These are phyloP conservation scores for Anhinga anhinga DNA, from an alignment of 2,113 vertebrate species.

Conservation along the genomic window DNA sequence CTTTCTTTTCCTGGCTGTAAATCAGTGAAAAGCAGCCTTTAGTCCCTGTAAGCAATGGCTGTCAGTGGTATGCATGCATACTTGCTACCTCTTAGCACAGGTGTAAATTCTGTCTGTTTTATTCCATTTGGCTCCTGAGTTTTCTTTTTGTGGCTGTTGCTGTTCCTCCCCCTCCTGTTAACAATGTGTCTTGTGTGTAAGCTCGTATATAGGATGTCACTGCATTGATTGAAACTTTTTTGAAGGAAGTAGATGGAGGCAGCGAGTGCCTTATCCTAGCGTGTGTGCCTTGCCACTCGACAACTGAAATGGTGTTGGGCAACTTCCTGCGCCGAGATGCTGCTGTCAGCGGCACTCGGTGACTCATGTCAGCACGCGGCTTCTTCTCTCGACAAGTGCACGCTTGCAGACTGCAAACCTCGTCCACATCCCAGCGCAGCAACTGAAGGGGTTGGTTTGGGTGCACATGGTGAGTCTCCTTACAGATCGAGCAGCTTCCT, in stretches of 20 bases:
- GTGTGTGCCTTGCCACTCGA: accelerated
- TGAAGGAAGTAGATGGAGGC: neutral
- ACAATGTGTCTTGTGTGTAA: neutral
- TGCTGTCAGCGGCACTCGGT: neutral
- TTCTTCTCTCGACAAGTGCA: neutral
- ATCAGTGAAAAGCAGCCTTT: neutral
- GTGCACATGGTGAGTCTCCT: neutral
- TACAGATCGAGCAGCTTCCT: no score
- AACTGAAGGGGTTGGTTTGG: neutral
- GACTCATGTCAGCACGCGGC: neutral
- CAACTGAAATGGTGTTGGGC: conserved; percentile 2
- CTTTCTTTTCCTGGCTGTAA: neutral
- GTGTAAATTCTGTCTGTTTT: neutral
- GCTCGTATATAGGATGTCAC: accelerated
- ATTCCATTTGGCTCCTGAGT: neutral
- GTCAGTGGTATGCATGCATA: neutral
- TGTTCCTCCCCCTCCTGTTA: accelerated
- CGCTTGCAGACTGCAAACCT: neutral
- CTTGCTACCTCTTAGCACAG: neutral
- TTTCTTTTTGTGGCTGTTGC: neutral
- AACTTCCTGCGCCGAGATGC: neutral
- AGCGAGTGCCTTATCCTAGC: neutral
- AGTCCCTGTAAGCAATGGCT: accelerated
- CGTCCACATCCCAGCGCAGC: accelerated
- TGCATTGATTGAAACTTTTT: neutral